Conservation (phyloP, 2,797 vertebrate species). For the Kryptopterus vitreolus region DNA sequence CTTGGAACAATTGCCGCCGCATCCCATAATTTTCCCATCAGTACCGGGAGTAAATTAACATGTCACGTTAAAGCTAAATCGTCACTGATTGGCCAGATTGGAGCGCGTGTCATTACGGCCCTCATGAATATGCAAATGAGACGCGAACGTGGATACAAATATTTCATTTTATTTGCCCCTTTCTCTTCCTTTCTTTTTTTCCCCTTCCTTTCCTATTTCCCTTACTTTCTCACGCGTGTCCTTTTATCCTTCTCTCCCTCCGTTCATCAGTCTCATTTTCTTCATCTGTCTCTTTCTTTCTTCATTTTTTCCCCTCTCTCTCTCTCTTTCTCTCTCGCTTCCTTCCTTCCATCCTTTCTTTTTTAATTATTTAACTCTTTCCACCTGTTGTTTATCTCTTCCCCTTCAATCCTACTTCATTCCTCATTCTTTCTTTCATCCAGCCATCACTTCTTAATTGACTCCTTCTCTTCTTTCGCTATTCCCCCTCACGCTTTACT, state of each 20-base stretch:
- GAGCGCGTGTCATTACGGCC: not conserved
- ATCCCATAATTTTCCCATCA: not conserved
- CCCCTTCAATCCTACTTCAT: no score
- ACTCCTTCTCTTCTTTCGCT: slow-evolving; percentile 16
- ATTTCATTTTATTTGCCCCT: not conserved
- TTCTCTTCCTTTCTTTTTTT: not conserved
- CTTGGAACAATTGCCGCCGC: no score
- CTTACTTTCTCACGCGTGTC: not conserved
- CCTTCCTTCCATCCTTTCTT: not conserved
- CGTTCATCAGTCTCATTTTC: not conserved
- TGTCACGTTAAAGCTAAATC: not conserved
- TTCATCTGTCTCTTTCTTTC: not conserved
- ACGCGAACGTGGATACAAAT: not conserved
- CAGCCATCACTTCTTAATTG: not conserved
- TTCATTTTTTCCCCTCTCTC: not conserved
- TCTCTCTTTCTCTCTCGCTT: not conserved
- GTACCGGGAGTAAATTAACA: not conserved
- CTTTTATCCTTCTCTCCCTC: not conserved
- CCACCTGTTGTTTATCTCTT: no score
- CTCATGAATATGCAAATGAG: slow-evolving; percentile 9
- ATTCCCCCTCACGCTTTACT: no score
- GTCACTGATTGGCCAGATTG: slow-evolving; percentile 10
- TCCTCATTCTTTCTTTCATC: not conserved
- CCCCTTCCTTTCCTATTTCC: not conserved
- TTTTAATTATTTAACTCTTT: no score